Evolutionary conservation across 2,888 invertebrate species (phyloP), one percentile per base, ranked within the genome.

Genomic region (Drosophila glabriapex): DNA sequence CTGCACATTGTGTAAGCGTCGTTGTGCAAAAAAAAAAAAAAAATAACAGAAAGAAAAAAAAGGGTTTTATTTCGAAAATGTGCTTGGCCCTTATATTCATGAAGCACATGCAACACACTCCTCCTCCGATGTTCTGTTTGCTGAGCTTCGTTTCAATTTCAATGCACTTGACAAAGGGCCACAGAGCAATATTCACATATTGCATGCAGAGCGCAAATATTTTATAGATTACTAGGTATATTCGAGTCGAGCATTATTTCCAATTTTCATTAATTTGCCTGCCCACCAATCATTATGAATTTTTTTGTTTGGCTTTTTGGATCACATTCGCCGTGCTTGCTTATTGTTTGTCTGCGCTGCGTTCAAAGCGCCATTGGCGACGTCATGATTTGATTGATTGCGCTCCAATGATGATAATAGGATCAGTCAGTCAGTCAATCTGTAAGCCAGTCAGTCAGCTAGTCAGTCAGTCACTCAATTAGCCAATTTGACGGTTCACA

Each of bases 311-410:
- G 37, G 28, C 25, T 43, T 31, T 70, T 49, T 43, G 29, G 35
- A 19, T 22, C 35, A 29, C 22, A n/a, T 58, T 60, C n/a, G 46
- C 16, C 43, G 35, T 25, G 43, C 63, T 39, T 29, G 28, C 25
- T 61, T 56, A 65, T 66, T 74, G 68, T 62, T 66, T 60, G 66
- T 6, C 55, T 58, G 16, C 16, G 46, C 22, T 46, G 28, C 25
- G 41, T 62, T 58, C 35, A 68, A 64, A 68, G 56, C 67, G 66
- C 68, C 52, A 63, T 71, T 66, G 83, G 55, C 83, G 52, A 74
- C 80, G 82, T 83, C 78, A 79, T 55, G 49, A 76, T 71, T 74
- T 82, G 80, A 89, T 89, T 79, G 74, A 83, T 74, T 59, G 33
- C 31, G 59, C 55, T 39, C 33, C 41, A 53, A 54, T 65, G 54